These are phyloP conservation scores for Anoplopoma fimbria DNA, from an alignment of 2,113 vertebrate genomes.

Conservation along the genomic window DNA sequence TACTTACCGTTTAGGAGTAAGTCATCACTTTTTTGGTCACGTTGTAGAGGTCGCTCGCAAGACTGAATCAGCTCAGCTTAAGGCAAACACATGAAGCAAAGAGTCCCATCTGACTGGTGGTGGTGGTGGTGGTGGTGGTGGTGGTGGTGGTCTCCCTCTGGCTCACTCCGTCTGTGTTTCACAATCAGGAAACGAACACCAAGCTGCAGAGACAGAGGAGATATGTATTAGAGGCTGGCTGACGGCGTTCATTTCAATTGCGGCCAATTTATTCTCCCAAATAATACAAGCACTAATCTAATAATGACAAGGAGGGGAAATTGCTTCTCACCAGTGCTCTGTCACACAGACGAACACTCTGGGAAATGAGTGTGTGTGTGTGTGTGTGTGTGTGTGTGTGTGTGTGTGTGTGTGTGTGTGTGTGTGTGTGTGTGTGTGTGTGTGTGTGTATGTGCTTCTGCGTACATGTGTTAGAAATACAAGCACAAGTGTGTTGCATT, in stretches of 20 bases:
- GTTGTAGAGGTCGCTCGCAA: constrained; percentile 9
- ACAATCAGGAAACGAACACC: constrained; percentile 37
- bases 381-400: constrained; percentile 16
- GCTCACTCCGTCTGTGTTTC: constrained; percentile 18
- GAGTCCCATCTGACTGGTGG: constrained; percentile 10
- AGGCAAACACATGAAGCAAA: constrained; percentile 12
- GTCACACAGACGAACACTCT: constrained; percentile 60
- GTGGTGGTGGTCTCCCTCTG: background rate
- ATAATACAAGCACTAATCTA: constrained; percentile 81
- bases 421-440: constrained; percentile 11
- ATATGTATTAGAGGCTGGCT: constrained; percentile 57
- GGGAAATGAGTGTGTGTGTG: constrained; percentile 15
- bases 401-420: constrained; percentile 25
- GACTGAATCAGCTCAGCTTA: constrained; percentile 25
- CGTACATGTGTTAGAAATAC: background rate
- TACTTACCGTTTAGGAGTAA: constrained; percentile 9
- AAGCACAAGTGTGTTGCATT: background rate
- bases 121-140: background rate
- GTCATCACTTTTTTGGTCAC: constrained; percentile 10
- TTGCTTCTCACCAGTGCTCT: constrained; percentile 65
- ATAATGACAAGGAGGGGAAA: constrained; percentile 79
- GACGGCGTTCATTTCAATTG: constrained; percentile 71
- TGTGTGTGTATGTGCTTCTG: constrained; percentile 9
- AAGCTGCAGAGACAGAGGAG: constrained; percentile 54
- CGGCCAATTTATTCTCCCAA: constrained; percentile 75